These are phyloP conservation scores for Psittacara wagleri DNA, from an alignment of 2,113 vertebrate genomes.

Conservation along the genomic window DNA sequence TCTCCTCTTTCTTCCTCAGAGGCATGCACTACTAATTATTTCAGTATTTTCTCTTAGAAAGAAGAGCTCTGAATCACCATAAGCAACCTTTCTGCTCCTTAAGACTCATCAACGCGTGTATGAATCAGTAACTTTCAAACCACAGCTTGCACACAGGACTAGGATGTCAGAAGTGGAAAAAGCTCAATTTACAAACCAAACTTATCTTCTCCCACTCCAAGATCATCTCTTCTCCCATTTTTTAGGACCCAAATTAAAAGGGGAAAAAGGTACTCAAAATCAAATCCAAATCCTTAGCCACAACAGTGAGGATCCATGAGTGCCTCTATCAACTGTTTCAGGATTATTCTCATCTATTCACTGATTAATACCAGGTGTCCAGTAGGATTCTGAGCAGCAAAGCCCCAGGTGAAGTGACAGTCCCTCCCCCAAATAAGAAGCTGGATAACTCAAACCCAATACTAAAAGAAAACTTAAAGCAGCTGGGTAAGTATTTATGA, in stretches of 20 bases:
- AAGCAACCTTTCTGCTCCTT: neutral
- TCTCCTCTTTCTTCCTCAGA: neutral
- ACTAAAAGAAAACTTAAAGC: neutral
- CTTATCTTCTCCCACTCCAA: neutral
- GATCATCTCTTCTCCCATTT: neutral
- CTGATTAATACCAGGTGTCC: neutral
- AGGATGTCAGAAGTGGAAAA: neutral
- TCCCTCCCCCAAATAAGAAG: neutral
- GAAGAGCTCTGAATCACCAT: neutral
- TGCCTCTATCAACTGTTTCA: neutral
- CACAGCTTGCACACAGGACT: neutral
- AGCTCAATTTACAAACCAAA: neutral
- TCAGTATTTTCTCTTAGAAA: neutral
- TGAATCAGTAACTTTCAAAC: neutral
- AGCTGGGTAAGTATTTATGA: neutral
- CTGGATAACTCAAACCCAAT: neutral
- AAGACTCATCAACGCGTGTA: neutral
- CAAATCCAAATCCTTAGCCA: neutral
- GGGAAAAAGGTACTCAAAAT: neutral
- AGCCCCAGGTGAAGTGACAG: neutral
- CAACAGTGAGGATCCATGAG: neutral
- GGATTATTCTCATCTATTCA: neutral
- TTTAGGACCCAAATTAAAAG: neutral
- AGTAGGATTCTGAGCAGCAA: neutral
- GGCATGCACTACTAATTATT: accelerated